phyloP scores from a whole-genome alignment of 2,888 invertebrate species.

The Lepas anatifera region DNA sequence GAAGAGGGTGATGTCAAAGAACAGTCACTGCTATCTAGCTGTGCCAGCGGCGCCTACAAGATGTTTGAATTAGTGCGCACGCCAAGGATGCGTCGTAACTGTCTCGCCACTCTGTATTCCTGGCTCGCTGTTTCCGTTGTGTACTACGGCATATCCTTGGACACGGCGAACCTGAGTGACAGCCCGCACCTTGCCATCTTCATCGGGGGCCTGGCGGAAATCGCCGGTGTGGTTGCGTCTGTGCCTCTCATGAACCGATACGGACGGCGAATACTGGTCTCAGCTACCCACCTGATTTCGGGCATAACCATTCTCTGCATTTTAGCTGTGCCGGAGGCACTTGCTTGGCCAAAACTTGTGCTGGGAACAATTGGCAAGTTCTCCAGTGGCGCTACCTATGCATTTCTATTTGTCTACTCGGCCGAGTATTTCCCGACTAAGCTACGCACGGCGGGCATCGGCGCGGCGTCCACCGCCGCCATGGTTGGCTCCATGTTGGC shows the following conservation, averaged over 20 bases:
- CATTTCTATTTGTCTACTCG: slow-evolving; percentile 73
- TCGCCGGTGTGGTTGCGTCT: slow-evolving; percentile 16
- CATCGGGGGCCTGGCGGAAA: slow-evolving; percentile 46
- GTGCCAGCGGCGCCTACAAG: slow-evolving; percentile 38
- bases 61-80: slow-evolving; percentile 54
- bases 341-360: slow-evolving; percentile 43
- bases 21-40: slow-evolving; percentile 32
- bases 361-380: slow-evolving; percentile 64
- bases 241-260: not conserved
- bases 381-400: slow-evolving; percentile 69
- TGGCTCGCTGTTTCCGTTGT: slow-evolving; percentile 77
- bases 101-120: slow-evolving; percentile 58
- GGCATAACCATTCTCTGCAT: slow-evolving; percentile 20
- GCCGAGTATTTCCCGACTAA: slow-evolving; percentile 80
- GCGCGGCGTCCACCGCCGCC: slow-evolving; percentile 65
- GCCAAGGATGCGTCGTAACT: slow-evolving; percentile 54
- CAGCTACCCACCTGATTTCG: slow-evolving; percentile 29
- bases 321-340: slow-evolving; percentile 17
- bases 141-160: slow-evolving; percentile 80
- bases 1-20: not conserved
- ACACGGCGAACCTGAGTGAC: slow-evolving; percentile 63
- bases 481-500: slow-evolving; percentile 32
- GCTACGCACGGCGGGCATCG: slow-evolving; percentile 73
- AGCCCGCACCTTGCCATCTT: slow-evolving; percentile 72
- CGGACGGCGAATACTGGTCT: slow-evolving; percentile 53